These are phyloP conservation scores for Eciton burchellii DNA, from an alignment of 1,140 invertebrate genomes.

Conservation along the genomic window DNA sequence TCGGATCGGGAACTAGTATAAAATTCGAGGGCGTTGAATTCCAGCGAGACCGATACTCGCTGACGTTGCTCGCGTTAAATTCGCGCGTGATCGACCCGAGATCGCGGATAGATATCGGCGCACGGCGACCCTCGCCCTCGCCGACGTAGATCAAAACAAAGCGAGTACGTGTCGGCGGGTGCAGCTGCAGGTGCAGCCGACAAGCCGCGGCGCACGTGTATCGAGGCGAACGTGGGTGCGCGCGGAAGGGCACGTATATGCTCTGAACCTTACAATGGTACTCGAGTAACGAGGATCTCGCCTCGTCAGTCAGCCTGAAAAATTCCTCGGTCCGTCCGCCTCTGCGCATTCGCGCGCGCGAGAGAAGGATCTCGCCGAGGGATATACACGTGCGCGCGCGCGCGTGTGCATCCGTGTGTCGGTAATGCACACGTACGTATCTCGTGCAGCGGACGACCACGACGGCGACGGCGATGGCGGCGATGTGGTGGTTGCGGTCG, in stretches of 20 bases:
- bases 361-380: conserved; percentile 11
- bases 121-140: background rate
- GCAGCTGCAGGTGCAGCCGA: conserved; percentile 58
- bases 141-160: conserved; percentile 58
- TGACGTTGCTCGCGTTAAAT: conserved; percentile 12
- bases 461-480: conserved; percentile 18
- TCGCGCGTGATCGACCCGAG: background rate
- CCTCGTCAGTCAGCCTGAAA: conserved; percentile 57
- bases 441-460: conserved; percentile 16
- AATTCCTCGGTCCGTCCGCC: conserved; percentile 44
- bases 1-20: too few relatives aligned
- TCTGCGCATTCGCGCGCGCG: conserved; percentile 20
- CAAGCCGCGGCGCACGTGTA: conserved; percentile 28
- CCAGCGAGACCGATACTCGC: too few relatives aligned
- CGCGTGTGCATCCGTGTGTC: background rate
- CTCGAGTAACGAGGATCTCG: conserved; percentile 57
- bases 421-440: conserved; percentile 47
- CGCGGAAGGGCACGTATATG: conserved; percentile 48
- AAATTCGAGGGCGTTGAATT: too few relatives aligned
- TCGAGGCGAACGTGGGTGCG: conserved; percentile 45
- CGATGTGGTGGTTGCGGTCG: conserved; percentile 38
- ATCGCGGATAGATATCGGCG: conserved; percentile 41
- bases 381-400: background rate
- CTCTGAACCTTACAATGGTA: conserved; percentile 51
- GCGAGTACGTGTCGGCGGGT: conserved; percentile 27